These are phyloP conservation scores for Epiblema foenella DNA, from an alignment of 2,888 invertebrate genomes.

Conservation along the genomic window DNA sequence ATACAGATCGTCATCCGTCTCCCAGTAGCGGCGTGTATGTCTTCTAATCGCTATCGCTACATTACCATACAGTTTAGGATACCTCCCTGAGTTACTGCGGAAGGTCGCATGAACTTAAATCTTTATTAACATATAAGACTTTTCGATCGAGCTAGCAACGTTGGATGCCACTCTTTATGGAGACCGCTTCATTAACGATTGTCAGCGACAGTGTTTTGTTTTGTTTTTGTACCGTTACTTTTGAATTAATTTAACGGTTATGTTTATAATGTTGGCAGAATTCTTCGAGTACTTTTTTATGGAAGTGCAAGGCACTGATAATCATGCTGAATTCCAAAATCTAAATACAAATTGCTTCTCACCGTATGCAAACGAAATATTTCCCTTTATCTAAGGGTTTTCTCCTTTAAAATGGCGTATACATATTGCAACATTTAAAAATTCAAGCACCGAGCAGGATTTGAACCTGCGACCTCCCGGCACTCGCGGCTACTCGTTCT, in stretches of 20 bases:
- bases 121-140: neutral
- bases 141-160: neutral
- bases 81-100: neutral
- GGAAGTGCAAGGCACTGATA: too few relatives aligned
- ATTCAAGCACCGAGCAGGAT: too few relatives aligned
- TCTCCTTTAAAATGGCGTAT: too few relatives aligned
- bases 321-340: too few relatives aligned
- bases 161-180: slow-evolving; percentile 8
- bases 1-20: neutral
- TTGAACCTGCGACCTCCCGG: too few relatives aligned
- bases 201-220: slow-evolving; percentile 18
- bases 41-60: slow-evolving; percentile 10
- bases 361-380: too few relatives aligned
- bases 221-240: slow-evolving; percentile 15
- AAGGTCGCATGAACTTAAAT: neutral
- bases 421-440: too few relatives aligned
- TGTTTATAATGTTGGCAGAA: neutral
- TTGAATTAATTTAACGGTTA: slow-evolving; percentile 8
- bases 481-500: too few relatives aligned
- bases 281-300: neutral
- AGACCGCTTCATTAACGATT: slow-evolving; percentile 31
- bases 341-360: neutral
- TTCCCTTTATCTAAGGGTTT: too few relatives aligned
- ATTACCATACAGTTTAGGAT: slow-evolving; percentile 32
- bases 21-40: slow-evolving; percentile 22